Base-by-base conservation (phyloP, 2,888 invertebrate genomes). In the Caenorhabditis sulstoni region DNA sequence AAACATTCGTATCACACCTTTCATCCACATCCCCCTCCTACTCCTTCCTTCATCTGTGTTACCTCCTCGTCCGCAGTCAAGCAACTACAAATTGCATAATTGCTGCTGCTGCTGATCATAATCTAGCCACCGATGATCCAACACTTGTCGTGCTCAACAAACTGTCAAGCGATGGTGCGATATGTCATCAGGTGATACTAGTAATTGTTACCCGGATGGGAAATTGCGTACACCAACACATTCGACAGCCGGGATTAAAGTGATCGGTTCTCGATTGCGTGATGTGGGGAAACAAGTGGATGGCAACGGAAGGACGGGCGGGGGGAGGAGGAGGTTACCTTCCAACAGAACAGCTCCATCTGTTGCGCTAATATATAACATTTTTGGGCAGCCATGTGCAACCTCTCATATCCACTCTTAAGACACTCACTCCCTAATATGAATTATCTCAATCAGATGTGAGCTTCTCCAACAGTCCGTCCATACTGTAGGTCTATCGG, bases 161-260 rank as follows among this genome's bases (percentile, higher is more conserved):
- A 71, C 71, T 71, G 71, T 71, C 71, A 57, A 71, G 55, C 39
- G 71, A 71, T 71, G 70, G 71, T 71, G 64, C 62, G 71, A 71
- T 71, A 71, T 71, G 71, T 62, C 71, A 71, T 55, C 47, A 55
- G 62, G 53, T 71, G 71, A 71, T 71, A 71, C 62, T 44, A 12
- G 22, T 64, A 64, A 71, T 64, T 71, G 20, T 47, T 62, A 62
- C 55, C 35, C 22, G 22, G 29, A 29, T 50, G 64, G 55, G 41
- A 64, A 55, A 70, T 18, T 47, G 29, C 29, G 29, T 7, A 29
- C 29, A 3, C 29, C 29, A 3, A 29, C 29, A 29, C 29, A 29
- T 7, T 7, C 39, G 29, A 71, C 70, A 71, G 53, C 70, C 70
- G 29, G 61, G 70, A 71, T 62, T 50, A 39, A 71, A 71, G 62